Evolutionary conservation across 2,888 invertebrate genomes (phyloP), one percentile per base, ranked within the genome.

Genomic region (Fragum sueziense): DNA sequence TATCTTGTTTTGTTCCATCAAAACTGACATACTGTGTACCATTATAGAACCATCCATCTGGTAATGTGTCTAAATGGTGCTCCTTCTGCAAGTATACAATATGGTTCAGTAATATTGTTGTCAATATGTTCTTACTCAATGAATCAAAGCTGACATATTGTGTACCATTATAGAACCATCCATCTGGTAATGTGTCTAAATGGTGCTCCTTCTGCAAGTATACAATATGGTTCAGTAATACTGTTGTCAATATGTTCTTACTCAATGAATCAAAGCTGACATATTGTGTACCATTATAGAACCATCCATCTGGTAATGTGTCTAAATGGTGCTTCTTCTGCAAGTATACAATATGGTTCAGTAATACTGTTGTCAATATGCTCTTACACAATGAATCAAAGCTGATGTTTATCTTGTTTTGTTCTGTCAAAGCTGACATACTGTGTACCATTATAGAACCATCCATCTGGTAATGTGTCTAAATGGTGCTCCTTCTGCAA

Each of bases 1-100:
- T 80, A 77, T 86, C 82, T 33, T 90, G 88, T 73, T 89, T 88
- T 52, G 92, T 89, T 27, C 93, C 93, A 73, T 85, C 86, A 88
- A 93, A 88, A 76, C 90, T 90, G 75, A 93, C 89, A 86, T 88
- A 93, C 84, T 90, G 91, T 25, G 88, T 88, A 29, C 93, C 93
- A 84, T 92, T 93, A 85, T 92, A 93, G 86, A 92, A 93, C 93
- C 93, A 93, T 17, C 93, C 93, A 7, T 90, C 89, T 9, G 93
- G 93, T 11, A 93, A 85, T 0, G 86, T 67, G 14, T 91, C 91
- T 41, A 91, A 85, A 73, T 90, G 91, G 67, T 88, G 89, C 27
- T 87, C 78, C 27, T 84, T 84, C 91, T 91, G 84, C 11, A 88
- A 86, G n/a, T n/a, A n/a, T n/a, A n/a, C n/a, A n/a, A n/a, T n/a